phyloP scores from a whole-genome alignment of 2,797 vertebrate species.

The Coregonus ussuriensis region DNA sequence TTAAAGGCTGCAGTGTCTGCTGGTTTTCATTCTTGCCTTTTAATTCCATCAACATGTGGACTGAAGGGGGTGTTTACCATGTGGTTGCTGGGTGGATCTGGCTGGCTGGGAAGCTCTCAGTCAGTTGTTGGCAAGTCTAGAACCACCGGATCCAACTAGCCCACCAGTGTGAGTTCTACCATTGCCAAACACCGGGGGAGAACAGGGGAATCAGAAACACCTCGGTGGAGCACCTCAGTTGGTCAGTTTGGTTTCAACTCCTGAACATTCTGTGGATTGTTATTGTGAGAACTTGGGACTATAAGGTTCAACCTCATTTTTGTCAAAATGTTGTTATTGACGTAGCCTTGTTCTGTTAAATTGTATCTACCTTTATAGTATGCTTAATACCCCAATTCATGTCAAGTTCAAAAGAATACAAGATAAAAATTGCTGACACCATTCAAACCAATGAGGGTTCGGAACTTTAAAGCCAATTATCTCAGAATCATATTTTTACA shows the following conservation, averaged over 20 bases:
- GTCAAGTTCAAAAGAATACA: too few species aligned
- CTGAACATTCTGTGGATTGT: background rate
- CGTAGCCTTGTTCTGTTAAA: too few species aligned
- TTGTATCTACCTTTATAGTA: too few species aligned
- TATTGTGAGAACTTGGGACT: background rate
- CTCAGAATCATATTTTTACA: too few species aligned
- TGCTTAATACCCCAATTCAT: too few species aligned
- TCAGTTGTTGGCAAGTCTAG: slow-evolving; percentile 89
- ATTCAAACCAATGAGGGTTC: too few species aligned
- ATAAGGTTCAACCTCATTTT: too few species aligned
- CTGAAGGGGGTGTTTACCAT: background rate
- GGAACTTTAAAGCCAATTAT: too few species aligned
- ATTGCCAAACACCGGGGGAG: slow-evolving; percentile 82
- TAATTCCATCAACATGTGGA: background rate
- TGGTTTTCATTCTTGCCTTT: background rate
- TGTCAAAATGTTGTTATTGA: too few species aligned
- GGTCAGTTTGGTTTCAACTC: background rate
- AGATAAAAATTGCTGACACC: too few species aligned
- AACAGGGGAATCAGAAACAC: slow-evolving; percentile 26
- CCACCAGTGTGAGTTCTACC: slow-evolving; percentile 91
- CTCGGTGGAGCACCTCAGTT: background rate
- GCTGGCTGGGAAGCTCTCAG: slow-evolving; percentile 37
- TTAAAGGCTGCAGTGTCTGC: background rate
- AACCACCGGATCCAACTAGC: slow-evolving; percentile 86
- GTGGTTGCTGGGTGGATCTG: background rate